These are phyloP conservation scores for Sinella curviseta DNA, from an alignment of 1,140 invertebrate species.

Conservation along the genomic window DNA sequence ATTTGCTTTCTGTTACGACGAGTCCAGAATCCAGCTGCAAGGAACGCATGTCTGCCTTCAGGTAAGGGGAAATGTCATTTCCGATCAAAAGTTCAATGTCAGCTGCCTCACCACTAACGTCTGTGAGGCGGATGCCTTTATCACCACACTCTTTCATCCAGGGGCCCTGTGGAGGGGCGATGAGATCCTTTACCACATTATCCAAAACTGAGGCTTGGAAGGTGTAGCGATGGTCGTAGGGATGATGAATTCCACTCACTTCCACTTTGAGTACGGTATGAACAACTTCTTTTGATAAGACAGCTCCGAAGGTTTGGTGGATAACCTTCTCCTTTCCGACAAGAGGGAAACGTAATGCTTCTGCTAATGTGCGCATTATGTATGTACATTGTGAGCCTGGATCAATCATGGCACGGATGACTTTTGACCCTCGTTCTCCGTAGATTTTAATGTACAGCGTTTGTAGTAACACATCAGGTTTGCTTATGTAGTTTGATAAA, in stretches of 20 bases:
- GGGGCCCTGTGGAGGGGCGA: not conserved
- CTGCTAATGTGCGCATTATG: not conserved
- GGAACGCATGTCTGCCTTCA: not conserved
- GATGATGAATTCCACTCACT: not conserved
- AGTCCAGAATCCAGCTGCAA: not conserved
- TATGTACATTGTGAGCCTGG: not conserved
- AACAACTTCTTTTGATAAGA: not conserved
- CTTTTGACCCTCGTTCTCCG: not conserved
- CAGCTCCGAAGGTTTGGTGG: not conserved
- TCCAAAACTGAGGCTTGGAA: not conserved
- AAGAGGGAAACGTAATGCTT: not conserved
- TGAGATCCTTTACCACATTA: not conserved
- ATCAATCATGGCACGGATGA: not conserved
- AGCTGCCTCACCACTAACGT: not conserved
- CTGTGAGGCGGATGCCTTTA: not conserved
- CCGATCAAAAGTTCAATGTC: not conserved
- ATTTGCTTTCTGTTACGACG: not conserved
- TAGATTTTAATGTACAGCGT: not conserved
- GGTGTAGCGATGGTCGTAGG: not conserved
- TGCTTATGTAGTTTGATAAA: not conserved
- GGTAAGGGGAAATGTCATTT: not conserved
- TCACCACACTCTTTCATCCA: not conserved
- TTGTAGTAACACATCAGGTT: not conserved
- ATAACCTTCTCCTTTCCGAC: not conserved
- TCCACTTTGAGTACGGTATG: not conserved